phyloP scores from a whole-genome alignment of 2,113 vertebrate genomes.

The Hassar affinis region DNA sequence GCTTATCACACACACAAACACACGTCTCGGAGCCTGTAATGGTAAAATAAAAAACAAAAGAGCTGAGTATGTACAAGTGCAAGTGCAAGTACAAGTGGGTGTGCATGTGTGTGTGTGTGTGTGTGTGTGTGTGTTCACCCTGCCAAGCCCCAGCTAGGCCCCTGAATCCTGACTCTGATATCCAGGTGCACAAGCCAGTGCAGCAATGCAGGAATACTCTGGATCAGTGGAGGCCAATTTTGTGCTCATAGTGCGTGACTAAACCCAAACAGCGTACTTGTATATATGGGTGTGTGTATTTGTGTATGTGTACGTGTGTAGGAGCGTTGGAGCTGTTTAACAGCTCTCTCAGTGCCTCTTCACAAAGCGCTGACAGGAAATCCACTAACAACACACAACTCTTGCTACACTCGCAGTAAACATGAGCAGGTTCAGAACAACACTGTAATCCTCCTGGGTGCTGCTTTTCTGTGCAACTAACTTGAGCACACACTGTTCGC shows the following conservation, averaged over 20 bases:
- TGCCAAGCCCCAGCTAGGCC: slow-evolving; percentile 4
- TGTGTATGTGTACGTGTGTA: neutral
- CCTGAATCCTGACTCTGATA: slow-evolving; percentile 19
- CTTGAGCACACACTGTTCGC: neutral
- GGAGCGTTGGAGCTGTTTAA: slow-evolving; percentile 9
- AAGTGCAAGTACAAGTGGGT: no score
- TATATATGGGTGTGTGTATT: slow-evolving; percentile 1
- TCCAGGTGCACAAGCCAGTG: slow-evolving; percentile 5
- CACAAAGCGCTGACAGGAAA: slow-evolving; percentile 41
- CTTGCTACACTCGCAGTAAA: neutral
- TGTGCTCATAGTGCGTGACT: slow-evolving; percentile 32
- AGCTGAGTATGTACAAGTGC: neutral
- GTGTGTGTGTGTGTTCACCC: neutral
- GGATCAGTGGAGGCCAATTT: slow-evolving; percentile 31
- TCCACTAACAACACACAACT: slow-evolving; percentile 23
- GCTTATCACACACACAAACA: neutral
- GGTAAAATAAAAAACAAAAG: slow-evolving; percentile 17
- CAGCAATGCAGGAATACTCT: neutral
- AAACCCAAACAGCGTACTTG: slow-evolving; percentile 15
- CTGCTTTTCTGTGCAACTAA: neutral
- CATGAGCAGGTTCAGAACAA: neutral
- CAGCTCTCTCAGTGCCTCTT: slow-evolving; percentile 22
- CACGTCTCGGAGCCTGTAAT: slow-evolving; percentile 6
- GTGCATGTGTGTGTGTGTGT: slow-evolving; percentile 31
- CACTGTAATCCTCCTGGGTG: neutral